Conservation (phyloP, 2,888 invertebrate species). For the Sminthurides aquaticus region DNA sequence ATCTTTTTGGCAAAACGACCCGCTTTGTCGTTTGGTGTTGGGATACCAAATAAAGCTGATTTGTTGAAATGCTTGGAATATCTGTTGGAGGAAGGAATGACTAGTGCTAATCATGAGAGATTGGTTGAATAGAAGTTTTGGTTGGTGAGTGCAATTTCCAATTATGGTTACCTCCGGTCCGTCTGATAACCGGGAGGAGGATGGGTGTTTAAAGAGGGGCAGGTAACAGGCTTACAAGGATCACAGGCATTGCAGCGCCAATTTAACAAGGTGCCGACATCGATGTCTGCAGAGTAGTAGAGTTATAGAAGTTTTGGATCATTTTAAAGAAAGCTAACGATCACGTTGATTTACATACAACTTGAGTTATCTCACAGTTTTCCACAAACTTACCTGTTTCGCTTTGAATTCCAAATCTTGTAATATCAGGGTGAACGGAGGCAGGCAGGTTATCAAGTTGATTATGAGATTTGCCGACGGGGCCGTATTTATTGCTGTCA, state of each 20-base stretch:
- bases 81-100: too few relatives aligned
- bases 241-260: not conserved
- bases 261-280: not conserved
- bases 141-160: too few relatives aligned
- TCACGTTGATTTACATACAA: too few relatives aligned
- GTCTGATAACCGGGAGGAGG: not conserved
- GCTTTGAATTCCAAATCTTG: constrained; percentile 47
- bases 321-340: too few relatives aligned
- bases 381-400: not conserved
- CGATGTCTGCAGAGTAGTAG: too few relatives aligned
- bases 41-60: constrained; percentile 34
- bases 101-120: too few relatives aligned
- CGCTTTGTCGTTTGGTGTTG: constrained; percentile 36
- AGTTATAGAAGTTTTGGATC: too few relatives aligned
- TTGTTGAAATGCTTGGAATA: constrained; percentile 29
- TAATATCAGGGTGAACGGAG: constrained; percentile 47
- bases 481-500: constrained; percentile 50
- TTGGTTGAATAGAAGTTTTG: too few relatives aligned
- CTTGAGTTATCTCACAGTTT: too few relatives aligned
- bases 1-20: constrained; percentile 34
- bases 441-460: constrained; percentile 49
- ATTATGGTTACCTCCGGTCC: not conserved
- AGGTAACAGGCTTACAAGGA: constrained; percentile 4
- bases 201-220: not conserved
- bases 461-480: constrained; percentile 49